A percentile compares a stretch with the other conserved stretches of the same genome.
These are phyloP conservation scores for Copsychus sechellarum DNA, from an alignment of 2,113 vertebrate species.

Conservation along the genomic window DNA sequence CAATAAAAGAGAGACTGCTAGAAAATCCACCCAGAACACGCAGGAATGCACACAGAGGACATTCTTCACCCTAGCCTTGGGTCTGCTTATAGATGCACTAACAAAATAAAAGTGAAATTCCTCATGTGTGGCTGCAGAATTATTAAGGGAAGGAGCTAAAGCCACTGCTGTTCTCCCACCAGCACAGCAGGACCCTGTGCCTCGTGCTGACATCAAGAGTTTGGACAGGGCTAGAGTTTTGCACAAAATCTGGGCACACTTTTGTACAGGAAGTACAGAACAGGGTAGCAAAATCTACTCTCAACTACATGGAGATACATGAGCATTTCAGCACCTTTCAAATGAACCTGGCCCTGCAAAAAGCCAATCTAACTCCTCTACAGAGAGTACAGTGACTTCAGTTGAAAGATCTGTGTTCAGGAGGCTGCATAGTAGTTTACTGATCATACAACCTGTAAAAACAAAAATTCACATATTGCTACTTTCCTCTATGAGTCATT, in stretches of 20 bases:
- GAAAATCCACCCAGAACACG: background rate
- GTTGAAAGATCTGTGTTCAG: background rate
- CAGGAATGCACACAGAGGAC: background rate
- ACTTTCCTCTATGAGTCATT: background rate
- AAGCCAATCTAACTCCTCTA: background rate
- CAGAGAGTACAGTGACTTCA: background rate
- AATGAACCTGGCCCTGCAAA: background rate
- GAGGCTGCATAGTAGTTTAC: background rate
- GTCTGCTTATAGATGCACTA: background rate
- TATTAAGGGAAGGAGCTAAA: background rate
- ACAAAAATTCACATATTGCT: slow-evolving; percentile 46
- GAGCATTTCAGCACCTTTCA: slow-evolving; percentile 20
- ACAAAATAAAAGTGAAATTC: background rate
- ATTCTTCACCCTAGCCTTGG: background rate
- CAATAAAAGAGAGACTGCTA: background rate
- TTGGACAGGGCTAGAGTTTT: background rate
- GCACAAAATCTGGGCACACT: background rate
- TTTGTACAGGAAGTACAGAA: background rate
- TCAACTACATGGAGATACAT: background rate
- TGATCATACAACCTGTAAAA: slow-evolving; percentile 27
- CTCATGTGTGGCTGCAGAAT: background rate
- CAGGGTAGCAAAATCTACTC: background rate
- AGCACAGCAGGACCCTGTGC: background rate
- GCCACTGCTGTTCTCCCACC: background rate
- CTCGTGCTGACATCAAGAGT: background rate